Percentiles rank a stretch among this genome's conserved stretches.
These are phyloP conservation scores for Strix uralensis DNA, from an alignment of 2,113 vertebrate species.

Conservation along the genomic window DNA sequence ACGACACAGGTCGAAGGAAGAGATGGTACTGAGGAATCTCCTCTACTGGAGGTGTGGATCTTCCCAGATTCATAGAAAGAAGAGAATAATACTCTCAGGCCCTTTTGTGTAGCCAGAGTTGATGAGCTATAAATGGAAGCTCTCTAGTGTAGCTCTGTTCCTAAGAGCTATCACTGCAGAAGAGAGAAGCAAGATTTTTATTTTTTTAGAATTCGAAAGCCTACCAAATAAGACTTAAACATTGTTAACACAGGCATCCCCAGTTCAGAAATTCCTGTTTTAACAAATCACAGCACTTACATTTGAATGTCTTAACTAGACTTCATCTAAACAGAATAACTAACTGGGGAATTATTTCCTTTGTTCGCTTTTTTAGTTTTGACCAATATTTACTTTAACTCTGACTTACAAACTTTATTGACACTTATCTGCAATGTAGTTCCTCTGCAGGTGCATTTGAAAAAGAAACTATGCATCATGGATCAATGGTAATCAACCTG, in stretches of 20 bases:
- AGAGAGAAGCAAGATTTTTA: not conserved
- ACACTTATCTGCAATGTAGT: not conserved
- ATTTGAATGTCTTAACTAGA: not conserved
- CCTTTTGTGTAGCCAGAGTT: not conserved
- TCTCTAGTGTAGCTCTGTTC: not conserved
- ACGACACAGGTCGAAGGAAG: not conserved
- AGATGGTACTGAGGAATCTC: not conserved
- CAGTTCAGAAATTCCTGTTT: not conserved
- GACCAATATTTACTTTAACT: not conserved
- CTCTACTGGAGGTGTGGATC: not conserved
- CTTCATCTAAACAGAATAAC: not conserved
- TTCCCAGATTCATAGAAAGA: too few relatives aligned
- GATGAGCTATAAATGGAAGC: not conserved
- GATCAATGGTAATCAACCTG: not conserved
- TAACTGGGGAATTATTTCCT: not conserved
- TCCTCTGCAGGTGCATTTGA: not conserved
- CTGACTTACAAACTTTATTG: not conserved
- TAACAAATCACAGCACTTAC: not conserved
- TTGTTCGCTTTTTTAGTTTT: not conserved
- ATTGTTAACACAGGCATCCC: not conserved
- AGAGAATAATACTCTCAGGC: too few relatives aligned
- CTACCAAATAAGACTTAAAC: not conserved
- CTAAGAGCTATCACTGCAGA: not conserved
- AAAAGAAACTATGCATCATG: not conserved
- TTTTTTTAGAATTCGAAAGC: not conserved